A percentile compares a stretch with the other conserved stretches of the same genome.
These are phyloP conservation scores for Polypedilum vanderplanki DNA, from an alignment of 1,140 invertebrate genomes.

Conservation along the genomic window DNA sequence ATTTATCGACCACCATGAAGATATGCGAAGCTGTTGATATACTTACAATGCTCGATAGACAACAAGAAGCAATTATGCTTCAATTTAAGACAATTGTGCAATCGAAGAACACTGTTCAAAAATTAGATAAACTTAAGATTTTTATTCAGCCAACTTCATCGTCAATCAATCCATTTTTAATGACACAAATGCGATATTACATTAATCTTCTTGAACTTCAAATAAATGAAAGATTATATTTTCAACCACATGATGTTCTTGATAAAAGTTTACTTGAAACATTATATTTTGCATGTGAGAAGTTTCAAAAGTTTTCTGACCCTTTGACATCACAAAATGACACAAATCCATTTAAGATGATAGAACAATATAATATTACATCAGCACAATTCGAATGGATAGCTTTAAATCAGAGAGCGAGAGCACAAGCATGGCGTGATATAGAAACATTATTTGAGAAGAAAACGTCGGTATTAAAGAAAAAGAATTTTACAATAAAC, in stretches of 20 bases:
- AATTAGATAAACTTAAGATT: background rate
- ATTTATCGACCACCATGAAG: slow-evolving; percentile 47
- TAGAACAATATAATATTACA: slow-evolving; percentile 38
- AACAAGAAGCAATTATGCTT: slow-evolving; percentile 46
- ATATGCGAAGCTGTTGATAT: slow-evolving; percentile 48
- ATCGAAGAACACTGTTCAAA: background rate
- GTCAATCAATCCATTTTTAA: background rate
- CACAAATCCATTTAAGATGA: slow-evolving; percentile 38
- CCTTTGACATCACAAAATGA: slow-evolving; percentile 35
- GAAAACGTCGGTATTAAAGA: slow-evolving; percentile 39
- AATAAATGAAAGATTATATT: slow-evolving; percentile 5
- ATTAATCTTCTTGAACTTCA: background rate
- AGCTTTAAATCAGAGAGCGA: slow-evolving; percentile 39
- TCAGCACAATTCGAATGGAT: slow-evolving; percentile 42
- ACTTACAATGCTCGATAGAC: slow-evolving; percentile 50
- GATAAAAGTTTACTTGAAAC: slow-evolving; percentile 38
- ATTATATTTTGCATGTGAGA: slow-evolving; percentile 39
- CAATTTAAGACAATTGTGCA: background rate
- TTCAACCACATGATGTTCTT: background rate
- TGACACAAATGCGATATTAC: background rate
- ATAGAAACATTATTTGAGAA: slow-evolving; percentile 42
- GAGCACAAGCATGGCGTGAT: slow-evolving; percentile 40
- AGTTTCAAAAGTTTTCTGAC: slow-evolving; percentile 40
- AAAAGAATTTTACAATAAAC: slow-evolving; percentile 42
- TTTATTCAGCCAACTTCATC: background rate